These are phyloP conservation scores for Porites australiensis DNA, from an alignment of 64 coral and sea anemone genomes.

Conservation along the genomic window DNA sequence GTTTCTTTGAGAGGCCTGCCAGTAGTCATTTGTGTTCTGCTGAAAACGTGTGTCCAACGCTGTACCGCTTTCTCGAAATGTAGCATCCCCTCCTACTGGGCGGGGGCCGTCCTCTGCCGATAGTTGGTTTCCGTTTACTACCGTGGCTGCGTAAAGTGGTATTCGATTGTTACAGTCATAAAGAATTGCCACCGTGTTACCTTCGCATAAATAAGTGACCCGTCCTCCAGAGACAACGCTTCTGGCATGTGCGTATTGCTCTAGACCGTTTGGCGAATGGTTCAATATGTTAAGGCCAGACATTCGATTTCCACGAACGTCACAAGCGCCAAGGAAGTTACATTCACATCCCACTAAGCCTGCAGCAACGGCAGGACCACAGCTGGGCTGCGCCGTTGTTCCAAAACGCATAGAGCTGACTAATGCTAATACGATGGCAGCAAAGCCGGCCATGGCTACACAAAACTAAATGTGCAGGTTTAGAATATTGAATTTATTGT, in stretches of 20 bases:
- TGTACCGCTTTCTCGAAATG: not conserved
- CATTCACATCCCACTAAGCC: slow-evolving; percentile 12
- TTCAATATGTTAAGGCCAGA: not conserved
- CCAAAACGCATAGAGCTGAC: too few species aligned
- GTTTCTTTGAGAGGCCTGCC: not conserved
- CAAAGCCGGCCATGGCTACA: too few species aligned
- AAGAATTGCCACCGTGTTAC: not conserved
- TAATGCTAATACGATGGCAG: too few species aligned
- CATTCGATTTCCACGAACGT: not conserved
- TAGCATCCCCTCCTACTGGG: too few species aligned
- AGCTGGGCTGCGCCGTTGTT: too few species aligned
- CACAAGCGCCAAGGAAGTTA: not conserved
- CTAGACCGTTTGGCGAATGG: not conserved
- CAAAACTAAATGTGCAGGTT: too few species aligned
- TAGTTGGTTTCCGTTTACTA: not conserved
- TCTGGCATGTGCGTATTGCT: not conserved
- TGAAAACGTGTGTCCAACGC: slow-evolving; percentile 1
- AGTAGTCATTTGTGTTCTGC: not conserved
- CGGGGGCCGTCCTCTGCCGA: not conserved
- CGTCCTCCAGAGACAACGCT: not conserved
- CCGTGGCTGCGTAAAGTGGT: slow-evolving; percentile 22
- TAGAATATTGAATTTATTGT: too few species aligned
- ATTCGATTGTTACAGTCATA: slow-evolving; percentile 16
- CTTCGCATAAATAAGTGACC: slow-evolving; percentile 23
- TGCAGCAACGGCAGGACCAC: not conserved